A percentile compares a stretch with the other conserved stretches of the same genome.
Conservation (phyloP, 1,140 invertebrate genomes). For the Drosophila kepulauana region DNA sequence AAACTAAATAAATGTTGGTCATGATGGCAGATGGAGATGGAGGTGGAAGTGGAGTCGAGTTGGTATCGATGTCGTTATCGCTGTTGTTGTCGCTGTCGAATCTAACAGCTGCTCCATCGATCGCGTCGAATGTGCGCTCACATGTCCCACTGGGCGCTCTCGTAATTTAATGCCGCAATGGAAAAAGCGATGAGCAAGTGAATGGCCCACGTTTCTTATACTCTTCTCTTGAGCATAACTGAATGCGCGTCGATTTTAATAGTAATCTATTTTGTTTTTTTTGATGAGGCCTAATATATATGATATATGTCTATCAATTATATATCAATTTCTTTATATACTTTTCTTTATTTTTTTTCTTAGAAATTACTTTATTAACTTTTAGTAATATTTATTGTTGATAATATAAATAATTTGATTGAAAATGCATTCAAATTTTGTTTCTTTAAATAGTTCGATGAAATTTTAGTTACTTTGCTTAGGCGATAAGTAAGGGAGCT, state of each 20-base stretch:
- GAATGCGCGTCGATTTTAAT: not conserved
- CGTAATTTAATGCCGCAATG: conserved; percentile 71
- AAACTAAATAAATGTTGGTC: conserved; percentile 75
- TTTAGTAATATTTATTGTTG: too few relatives aligned
- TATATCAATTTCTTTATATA: too few relatives aligned
- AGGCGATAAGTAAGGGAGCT: too few relatives aligned
- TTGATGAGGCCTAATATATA: too few relatives aligned
- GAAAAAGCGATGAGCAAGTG: conserved; percentile 52
- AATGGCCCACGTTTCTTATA: conserved; percentile 37
- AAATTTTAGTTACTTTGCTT: too few relatives aligned
- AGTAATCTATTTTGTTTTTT: not conserved
- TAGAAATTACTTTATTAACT: too few relatives aligned
- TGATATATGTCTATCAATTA: too few relatives aligned
- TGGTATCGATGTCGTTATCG: conserved; percentile 17
- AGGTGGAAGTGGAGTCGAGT: conserved; percentile 9
- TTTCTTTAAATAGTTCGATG: too few relatives aligned
- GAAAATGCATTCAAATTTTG: too few relatives aligned
- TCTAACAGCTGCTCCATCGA: conserved; percentile 49
- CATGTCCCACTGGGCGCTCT: conserved; percentile 50
- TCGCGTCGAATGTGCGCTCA: conserved; percentile 25
- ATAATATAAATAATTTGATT: too few relatives aligned
- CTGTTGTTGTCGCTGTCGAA: conserved; percentile 21
- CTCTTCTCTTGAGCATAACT: not conserved
- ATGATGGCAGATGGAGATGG: conserved; percentile 12
- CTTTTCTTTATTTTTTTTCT: not conserved